Base-by-base conservation (phyloP, 2,113 vertebrate genomes). In the Eubucco bourcierii region DNA sequence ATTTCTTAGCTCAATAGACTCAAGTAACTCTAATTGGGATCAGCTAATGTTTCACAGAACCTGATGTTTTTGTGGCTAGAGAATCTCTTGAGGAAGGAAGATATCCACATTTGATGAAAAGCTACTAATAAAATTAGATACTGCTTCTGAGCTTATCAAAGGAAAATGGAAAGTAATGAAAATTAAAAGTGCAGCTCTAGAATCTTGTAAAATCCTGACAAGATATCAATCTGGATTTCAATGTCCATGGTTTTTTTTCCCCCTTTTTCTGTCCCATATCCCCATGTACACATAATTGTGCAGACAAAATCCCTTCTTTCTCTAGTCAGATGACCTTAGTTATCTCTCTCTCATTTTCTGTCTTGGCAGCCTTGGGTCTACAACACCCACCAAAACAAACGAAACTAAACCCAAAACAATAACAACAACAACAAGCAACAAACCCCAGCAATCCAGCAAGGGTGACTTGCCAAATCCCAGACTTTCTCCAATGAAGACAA, bases 81-180 rank as follows among this genome's bases (percentile, higher is more conserved):
- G 91, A 96, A 96, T 97, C 93, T 97, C 95, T 96, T 44, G 44
- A 94, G 97, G 93, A 97, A 96, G 93, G 94, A 96, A 88, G 92
- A 97, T 97, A 96, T 50, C 94, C 93, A 96, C 11, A 23, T 95
- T 96, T 97, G 95, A 97, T 95, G 97, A 97, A 97, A 97, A 97
- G 94, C 87, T 92, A 85, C 93, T 97, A 96, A 96, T 97, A 98
- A 97, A 97, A 97, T 97, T 97, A 97, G 95, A 96, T 97, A 92
- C 93, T 96, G 95, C 90, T 98, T 96, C 94, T 94, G 50, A 95
- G 91, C 83, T 95, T 96, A 93, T 95, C 94, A 96, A 96, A 96
- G 80, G 90, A 95, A 97, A 97, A 96, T 83, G 83, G 95, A 95
- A 96, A 97, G 97, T 96, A 96, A 96, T 96, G 96, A 94, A 97